Percentiles rank a stretch among this genome's conserved stretches.
Conservation (phyloP, 2,888 invertebrate genomes). For the Tribolium freemani region DNA sequence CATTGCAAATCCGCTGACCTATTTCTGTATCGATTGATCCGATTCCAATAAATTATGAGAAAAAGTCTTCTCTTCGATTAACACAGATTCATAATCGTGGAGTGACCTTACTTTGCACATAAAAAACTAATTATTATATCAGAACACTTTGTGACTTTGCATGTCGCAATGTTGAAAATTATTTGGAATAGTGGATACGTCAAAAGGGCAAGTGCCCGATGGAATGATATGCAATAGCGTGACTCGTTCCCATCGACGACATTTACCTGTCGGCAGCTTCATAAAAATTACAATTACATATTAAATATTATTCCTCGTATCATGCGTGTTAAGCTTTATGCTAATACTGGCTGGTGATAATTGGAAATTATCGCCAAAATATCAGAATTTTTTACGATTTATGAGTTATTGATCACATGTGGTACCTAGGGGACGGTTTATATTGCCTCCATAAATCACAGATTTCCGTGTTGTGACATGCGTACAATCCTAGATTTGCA, state of each 20-base stretch:
- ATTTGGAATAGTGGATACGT: conserved; percentile 51
- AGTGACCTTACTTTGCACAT: conserved; percentile 29
- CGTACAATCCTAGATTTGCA: conserved; percentile 60
- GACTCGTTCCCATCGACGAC: conserved; percentile 59
- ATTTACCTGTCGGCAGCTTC: conserved; percentile 62
- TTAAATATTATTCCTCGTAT: conserved; percentile 51
- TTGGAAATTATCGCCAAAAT: conserved; percentile 26
- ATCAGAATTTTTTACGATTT: conserved; percentile 15
- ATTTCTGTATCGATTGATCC: conserved; percentile 37
- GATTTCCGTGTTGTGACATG: conserved; percentile 60
- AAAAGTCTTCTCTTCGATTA: background rate
- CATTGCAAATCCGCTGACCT: conserved; percentile 42
- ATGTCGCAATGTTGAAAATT: conserved; percentile 51
- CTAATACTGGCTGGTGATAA: conserved; percentile 23
- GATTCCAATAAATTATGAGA: conserved; percentile 31
- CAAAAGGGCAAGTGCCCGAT: conserved; percentile 62
- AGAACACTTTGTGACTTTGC: conserved; percentile 45
- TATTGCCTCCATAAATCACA: conserved; percentile 50
- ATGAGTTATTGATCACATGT: conserved; percentile 1
- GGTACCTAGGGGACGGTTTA: conserved; percentile 19
- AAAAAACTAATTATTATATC: conserved; percentile 40
- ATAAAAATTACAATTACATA: conserved; percentile 58
- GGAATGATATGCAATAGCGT: conserved; percentile 59
- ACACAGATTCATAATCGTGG: conserved; percentile 24
- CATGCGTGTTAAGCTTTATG: conserved; percentile 19